A percentile compares a stretch with the other conserved stretches of the same genome.
These are phyloP conservation scores for Cerastis leucographa DNA, from an alignment of 2,888 invertebrate genomes.

Conservation along the genomic window DNA sequence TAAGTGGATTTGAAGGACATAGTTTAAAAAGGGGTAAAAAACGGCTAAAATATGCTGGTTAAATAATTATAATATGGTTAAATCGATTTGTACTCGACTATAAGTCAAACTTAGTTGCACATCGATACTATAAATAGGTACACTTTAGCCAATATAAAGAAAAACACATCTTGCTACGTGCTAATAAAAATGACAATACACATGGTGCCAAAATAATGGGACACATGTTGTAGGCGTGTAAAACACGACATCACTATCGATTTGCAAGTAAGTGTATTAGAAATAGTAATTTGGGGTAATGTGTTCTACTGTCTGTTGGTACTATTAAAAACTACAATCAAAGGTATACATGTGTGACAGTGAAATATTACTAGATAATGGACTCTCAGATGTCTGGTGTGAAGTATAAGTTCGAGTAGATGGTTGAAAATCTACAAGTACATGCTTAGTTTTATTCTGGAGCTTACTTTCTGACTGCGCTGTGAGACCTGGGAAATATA, in stretches of 20 bases:
- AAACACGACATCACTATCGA: conserved; percentile 65
- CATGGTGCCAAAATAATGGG: conserved; percentile 50
- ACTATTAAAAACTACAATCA: conserved; percentile 62
- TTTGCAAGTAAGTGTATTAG: conserved; percentile 80
- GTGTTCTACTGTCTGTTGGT: conserved; percentile 64
- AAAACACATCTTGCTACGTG: conserved; percentile 11
- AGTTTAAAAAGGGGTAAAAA: conserved; percentile 32
- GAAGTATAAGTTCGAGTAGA: conserved; percentile 64
- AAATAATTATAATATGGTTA: conserved; percentile 23
- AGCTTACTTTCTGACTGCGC: conserved; percentile 89
- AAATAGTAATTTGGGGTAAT: conserved; percentile 68
- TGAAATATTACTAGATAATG: conserved; percentile 68
- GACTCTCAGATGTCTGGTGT: conserved; percentile 63
- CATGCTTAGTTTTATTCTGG: conserved; percentile 82
- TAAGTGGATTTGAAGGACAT: conserved; percentile 49
- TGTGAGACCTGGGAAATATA: conserved; percentile 90
- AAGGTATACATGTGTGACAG: conserved; percentile 59
- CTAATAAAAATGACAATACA: conserved; percentile 40
- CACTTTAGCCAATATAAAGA: conserved; percentile 12
- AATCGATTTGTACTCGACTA: conserved; percentile 8
- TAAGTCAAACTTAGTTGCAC: conserved; percentile 71
- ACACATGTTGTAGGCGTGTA: conserved; percentile 35
- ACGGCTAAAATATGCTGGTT: conserved; percentile 36
- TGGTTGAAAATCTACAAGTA: conserved; percentile 71
- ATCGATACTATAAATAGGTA: conserved; percentile 57